Conservation (phyloP, 2,113 vertebrate species). For the Laticauda laticaudata region DNA sequence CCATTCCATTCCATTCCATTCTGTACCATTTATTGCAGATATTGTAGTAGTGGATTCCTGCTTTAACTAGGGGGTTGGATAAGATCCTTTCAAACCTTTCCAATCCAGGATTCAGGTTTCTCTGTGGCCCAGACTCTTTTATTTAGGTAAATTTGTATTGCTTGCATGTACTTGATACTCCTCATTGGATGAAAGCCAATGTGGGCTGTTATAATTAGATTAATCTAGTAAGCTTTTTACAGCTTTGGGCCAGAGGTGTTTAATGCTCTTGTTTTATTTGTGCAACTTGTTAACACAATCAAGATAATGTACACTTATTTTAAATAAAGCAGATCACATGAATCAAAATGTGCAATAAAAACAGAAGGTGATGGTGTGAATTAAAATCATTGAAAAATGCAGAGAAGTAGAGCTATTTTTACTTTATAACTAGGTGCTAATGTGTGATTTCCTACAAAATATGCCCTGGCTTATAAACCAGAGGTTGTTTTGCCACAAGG, state of each 20-base stretch:
- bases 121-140: not conserved
- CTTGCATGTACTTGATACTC: not conserved
- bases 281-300: not conserved
- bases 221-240: not conserved
- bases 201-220: not conserved
- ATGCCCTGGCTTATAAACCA: not conserved
- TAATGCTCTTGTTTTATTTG: not conserved
- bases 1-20: accelerated
- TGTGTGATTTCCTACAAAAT: not conserved
- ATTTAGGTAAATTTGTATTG: not conserved
- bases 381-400: not conserved
- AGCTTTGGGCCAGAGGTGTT: not conserved
- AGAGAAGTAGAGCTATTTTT: not conserved
- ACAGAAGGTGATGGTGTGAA: not conserved
- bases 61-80: not conserved
- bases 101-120: not conserved
- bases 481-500: not conserved
- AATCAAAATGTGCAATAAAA: not conserved
- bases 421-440: not conserved
- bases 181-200: not conserved
- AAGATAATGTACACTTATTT: not conserved
- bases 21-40: not conserved
- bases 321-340: not conserved
- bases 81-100: not conserved
- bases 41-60: not conserved